Conservation (phyloP, 2,113 vertebrate genomes). For the Psilopsiagon aymara region DNA sequence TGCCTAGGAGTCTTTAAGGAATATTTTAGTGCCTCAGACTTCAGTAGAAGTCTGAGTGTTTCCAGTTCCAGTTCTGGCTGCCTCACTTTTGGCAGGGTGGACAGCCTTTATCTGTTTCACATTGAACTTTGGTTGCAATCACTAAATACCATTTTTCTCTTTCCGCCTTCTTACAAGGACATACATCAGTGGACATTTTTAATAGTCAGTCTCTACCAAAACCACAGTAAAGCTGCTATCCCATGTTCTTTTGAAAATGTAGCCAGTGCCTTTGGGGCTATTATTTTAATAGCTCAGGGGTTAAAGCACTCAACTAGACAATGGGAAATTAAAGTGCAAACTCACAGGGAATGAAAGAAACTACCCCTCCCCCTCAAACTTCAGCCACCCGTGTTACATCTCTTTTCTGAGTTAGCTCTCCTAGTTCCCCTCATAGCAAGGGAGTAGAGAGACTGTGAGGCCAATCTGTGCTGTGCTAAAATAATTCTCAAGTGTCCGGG, state of each 20-base stretch:
- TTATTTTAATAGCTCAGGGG: background rate
- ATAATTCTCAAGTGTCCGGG: background rate
- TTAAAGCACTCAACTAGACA: background rate
- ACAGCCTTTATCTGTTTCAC: background rate
- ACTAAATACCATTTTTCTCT: background rate
- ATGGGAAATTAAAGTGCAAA: background rate
- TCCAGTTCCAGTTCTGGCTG: background rate
- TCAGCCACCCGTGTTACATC: background rate
- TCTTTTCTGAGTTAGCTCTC: background rate
- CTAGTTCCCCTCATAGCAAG: background rate
- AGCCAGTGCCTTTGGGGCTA: background rate
- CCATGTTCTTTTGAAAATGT: background rate
- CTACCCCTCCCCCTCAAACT: background rate
- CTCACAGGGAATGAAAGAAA: background rate
- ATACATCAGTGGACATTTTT: background rate
- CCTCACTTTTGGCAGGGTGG: accelerated
- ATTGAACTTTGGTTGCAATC: background rate
- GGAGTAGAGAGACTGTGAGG: background rate
- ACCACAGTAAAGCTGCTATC: background rate
- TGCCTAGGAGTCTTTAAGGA: background rate
- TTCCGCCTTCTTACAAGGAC: background rate
- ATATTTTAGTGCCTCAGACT: background rate
- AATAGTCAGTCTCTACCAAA: background rate
- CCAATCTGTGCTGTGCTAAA: background rate
- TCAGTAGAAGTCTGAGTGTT: accelerated